These are phyloP conservation scores for Hymenopus coronatus DNA, from an alignment of 2,888 invertebrate genomes.

Conservation along the genomic window DNA sequence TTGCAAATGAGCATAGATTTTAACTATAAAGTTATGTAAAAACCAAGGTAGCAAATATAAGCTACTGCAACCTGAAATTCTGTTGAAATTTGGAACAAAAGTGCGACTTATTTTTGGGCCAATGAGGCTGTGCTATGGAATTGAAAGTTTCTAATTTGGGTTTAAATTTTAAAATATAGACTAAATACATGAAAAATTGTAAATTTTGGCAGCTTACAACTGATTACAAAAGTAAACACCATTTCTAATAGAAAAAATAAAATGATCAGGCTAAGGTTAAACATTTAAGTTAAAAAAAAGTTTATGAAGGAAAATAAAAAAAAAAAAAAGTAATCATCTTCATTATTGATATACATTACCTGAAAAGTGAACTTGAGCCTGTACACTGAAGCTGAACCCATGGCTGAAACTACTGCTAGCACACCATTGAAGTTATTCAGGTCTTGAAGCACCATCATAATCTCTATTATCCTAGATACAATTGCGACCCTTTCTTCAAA, in stretches of 20 bases:
- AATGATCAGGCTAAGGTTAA: neutral
- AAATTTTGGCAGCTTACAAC: too few relatives aligned
- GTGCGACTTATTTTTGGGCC: too few relatives aligned
- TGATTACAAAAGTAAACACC: too few relatives aligned
- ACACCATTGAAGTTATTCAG: slow-evolving; percentile 99
- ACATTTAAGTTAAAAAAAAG: neutral
- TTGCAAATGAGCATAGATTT: too few relatives aligned
- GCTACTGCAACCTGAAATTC: too few relatives aligned
- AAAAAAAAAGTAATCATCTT: neutral
- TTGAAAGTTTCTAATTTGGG: too few relatives aligned
- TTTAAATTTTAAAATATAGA: too few relatives aligned
- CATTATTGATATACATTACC: slow-evolving; percentile 47
- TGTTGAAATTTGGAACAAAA: too few relatives aligned
- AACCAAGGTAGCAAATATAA: too few relatives aligned
- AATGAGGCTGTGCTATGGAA: too few relatives aligned
- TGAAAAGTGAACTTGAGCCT: slow-evolving; percentile 75
- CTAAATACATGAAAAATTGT: too few relatives aligned
- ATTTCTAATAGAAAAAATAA: neutral
- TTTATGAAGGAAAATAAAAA: neutral
- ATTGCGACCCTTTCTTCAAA: slow-evolving; percentile 92
- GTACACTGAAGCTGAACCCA: slow-evolving; percentile 88
- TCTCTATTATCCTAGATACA: slow-evolving; percentile 84
- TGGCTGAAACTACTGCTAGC: slow-evolving; percentile 87
- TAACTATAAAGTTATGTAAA: too few relatives aligned
- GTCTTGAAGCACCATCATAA: slow-evolving; percentile 91